Conservation (phyloP, 2,113 vertebrate genomes). For the Takifugu bimaculatus region DNA sequence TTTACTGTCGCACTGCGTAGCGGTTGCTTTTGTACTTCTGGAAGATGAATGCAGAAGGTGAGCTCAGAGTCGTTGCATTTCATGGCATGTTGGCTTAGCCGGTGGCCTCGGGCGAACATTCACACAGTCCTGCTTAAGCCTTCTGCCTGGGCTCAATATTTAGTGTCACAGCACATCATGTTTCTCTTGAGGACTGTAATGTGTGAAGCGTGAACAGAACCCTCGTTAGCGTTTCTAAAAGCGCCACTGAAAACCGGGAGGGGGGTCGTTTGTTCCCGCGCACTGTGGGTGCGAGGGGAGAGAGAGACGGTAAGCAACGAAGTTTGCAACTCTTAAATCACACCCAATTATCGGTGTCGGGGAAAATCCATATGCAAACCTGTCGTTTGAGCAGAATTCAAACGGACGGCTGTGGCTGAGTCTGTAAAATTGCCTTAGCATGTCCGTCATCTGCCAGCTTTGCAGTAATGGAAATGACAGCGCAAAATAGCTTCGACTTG, state of each 20-base stretch:
- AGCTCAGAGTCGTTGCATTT: conserved; percentile 10
- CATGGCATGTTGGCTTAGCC: conserved; percentile 19
- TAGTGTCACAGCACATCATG: conserved; percentile 39
- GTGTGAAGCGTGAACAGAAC: conserved; percentile 40
- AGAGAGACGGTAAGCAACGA: background rate
- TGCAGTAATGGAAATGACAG: conserved; percentile 11
- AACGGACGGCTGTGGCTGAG: background rate
- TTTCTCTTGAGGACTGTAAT: conserved; percentile 38
- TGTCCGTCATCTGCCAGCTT: background rate
- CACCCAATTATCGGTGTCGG: conserved; percentile 7
- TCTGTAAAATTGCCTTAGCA: conserved; percentile 3
- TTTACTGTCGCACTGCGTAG: background rate
- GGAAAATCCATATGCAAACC: conserved; percentile 11
- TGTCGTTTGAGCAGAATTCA: conserved; percentile 2
- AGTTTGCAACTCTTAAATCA: background rate
- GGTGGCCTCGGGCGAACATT: conserved; percentile 14
- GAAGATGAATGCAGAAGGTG: conserved; percentile 14
- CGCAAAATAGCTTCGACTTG: conserved; percentile 5
- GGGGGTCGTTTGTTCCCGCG: background rate
- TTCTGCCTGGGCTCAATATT: conserved; percentile 48
- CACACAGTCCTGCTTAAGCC: conserved; percentile 12
- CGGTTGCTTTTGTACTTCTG: conserved; percentile 5
- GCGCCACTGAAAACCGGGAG: conserved; percentile 14
- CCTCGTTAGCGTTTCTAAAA: conserved; percentile 39
- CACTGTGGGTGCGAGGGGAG: conserved; percentile 1